Base-by-base conservation (phyloP, 1,140 invertebrate genomes). In the Orchesella cincta region DNA sequence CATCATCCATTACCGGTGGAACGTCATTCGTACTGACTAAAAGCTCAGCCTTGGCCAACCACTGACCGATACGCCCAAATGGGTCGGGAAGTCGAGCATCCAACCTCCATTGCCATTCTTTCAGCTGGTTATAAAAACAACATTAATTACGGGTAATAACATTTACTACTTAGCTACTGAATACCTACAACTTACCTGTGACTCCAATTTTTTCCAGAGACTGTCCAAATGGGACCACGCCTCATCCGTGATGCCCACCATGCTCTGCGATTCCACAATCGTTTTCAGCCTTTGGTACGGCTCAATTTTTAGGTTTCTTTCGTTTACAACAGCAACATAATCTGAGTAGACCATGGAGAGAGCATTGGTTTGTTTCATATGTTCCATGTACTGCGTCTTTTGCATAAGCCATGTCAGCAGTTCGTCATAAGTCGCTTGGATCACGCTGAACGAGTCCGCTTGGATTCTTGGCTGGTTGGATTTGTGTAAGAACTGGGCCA, bases 401-500 rank as follows among this genome's bases (percentile, higher is more conserved):
- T 93, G 90, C 72, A 88, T 88, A 23, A 97, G 86, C 93, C 95
- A 98, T 73, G 88, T 88, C 81, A 93, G 88, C 57, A 98, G 86
- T 75, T 90, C 89, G 82, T 92, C 90, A 84, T 93, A 94, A 84
- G 96, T 92, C 81, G 91, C 89, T 84, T 95, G 91, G 74, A 94
- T 89, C 78, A 90, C 88, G 31, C 90, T 89, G 51, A 93, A 90
- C 26, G 91, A 90, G 82, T 93, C 91, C 3, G 87, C 87, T 78
- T 88, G 84, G 82, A 77, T 83, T 81, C n/a, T 76, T 39, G 92
- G 92, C 86, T 94, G 93, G 26, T 93, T 93, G 86, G 96, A 98
- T 87, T 96, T 96, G 85, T 98, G 94, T 79, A 99, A 88, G 86
- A 99, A 99, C 87, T 99, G 96, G 46, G 98, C 96, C 54, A 99